Conservation (phyloP, 1,140 invertebrate genomes). For the Drosophila eugracilis region DNA sequence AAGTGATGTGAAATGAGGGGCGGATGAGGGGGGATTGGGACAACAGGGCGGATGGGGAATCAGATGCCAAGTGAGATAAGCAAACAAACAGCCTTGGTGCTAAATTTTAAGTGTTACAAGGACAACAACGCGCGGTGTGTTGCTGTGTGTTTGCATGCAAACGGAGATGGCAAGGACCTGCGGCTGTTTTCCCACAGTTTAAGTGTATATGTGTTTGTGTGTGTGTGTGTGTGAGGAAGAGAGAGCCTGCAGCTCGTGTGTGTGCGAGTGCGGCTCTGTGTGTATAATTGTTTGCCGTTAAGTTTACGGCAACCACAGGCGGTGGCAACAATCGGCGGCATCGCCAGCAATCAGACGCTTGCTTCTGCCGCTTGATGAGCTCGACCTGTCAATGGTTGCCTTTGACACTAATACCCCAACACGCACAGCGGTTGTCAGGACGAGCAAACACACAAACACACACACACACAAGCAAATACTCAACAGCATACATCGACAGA, state of each 20-base stretch:
- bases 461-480: conserved; percentile 5
- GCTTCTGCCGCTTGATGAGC: conserved; percentile 37
- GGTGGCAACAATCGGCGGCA: conserved; percentile 68
- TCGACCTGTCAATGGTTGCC: conserved; percentile 62
- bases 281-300: conserved; percentile 81
- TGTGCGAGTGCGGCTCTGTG: conserved; percentile 4
- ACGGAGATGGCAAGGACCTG: conserved; percentile 56
- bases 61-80: conserved; percentile 73
- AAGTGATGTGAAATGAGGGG: conserved; percentile 16
- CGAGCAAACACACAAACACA: conserved; percentile 6
- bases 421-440: conserved; percentile 46
- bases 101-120: conserved; percentile 83
- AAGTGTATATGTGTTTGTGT: conserved; percentile 12
- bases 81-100: conserved; percentile 81
- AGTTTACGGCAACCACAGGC: conserved; percentile 77
- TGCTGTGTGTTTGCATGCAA: conserved; percentile 8
- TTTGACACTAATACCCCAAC: conserved; percentile 69
- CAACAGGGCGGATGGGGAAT: conserved; percentile 46
- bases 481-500: neutral
- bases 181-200: conserved; percentile 55
- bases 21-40: neutral
- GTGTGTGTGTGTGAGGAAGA: conserved; percentile 4
- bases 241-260: conserved; percentile 8
- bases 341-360: conserved; percentile 30
- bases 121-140: conserved; percentile 58